Evolutionary conservation across 2,888 invertebrate species (phyloP).

Genomic region (Cerastoderma edule): DNA sequence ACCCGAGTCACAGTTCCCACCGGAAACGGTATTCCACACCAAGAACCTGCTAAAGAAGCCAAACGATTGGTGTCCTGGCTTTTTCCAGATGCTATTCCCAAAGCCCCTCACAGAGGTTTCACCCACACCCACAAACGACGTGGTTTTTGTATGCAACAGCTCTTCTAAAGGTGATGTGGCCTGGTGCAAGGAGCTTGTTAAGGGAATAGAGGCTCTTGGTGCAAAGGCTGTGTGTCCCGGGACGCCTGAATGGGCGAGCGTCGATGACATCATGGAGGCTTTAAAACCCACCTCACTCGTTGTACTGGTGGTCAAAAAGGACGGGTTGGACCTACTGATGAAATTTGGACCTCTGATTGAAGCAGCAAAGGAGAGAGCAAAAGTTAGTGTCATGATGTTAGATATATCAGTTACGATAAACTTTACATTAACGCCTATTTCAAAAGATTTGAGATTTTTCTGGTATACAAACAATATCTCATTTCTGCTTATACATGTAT

Average conservation of each 20-base stretch:
- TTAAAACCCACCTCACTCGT: neutral
- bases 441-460: too few species aligned
- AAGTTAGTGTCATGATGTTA: too few species aligned
- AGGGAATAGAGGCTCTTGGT: neutral
- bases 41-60: neutral
- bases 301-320: neutral
- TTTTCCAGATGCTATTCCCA: slow-evolving; percentile 3
- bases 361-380: neutral
- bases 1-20: neutral
- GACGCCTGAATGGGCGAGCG: neutral
- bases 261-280: neutral
- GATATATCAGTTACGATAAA: too few species aligned
- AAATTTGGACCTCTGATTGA: neutral
- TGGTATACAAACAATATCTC: too few species aligned
- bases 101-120: neutral
- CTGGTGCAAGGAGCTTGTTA: neutral
- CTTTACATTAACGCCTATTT: too few species aligned
- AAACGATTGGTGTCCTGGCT: neutral
- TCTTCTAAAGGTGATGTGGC: neutral
- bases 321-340: neutral
- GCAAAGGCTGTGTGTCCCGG: neutral
- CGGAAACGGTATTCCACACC: neutral
- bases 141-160: neutral
- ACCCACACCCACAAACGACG: neutral
- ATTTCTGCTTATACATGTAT: too few species aligned